phyloP scores from a whole-genome alignment of 2,797 vertebrate genomes.

The Peromyscus attwateri region DNA sequence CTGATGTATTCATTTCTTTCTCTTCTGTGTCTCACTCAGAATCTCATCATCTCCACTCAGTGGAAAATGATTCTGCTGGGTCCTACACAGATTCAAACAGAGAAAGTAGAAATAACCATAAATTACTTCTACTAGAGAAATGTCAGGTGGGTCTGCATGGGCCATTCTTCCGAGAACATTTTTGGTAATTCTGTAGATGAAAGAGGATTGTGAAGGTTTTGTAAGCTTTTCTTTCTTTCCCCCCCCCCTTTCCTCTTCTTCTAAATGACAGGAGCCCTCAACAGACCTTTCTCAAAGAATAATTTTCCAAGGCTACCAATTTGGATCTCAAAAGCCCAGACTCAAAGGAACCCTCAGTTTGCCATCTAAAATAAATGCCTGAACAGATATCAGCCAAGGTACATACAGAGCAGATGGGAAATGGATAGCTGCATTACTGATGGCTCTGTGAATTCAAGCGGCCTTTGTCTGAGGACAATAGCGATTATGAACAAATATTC shows the following conservation, averaged over 20 bases:
- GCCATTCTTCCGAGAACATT: slow-evolving; percentile 66
- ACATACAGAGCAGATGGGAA: slow-evolving; percentile 65
- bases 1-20: slow-evolving; percentile 54
- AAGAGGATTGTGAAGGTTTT: slow-evolving; percentile 77
- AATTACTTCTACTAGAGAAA: slow-evolving; percentile 72
- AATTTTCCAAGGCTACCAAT: slow-evolving; percentile 79
- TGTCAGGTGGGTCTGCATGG: slow-evolving; percentile 44
- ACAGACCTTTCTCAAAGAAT: slow-evolving; percentile 75
- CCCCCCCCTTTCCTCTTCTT: slow-evolving; percentile 60
- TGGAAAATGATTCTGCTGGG: slow-evolving; percentile 64
- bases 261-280: slow-evolving; percentile 74
- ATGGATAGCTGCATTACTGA: slow-evolving; percentile 63
- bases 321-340: slow-evolving; percentile 79
- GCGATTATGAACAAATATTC: slow-evolving; percentile 71
- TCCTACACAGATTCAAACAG: slow-evolving; percentile 67
- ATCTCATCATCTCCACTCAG: slow-evolving; percentile 60
- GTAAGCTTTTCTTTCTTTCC: slow-evolving; percentile 67
- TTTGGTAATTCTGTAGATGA: slow-evolving; percentile 76
- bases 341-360: slow-evolving; percentile 77
- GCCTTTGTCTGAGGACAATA: slow-evolving; percentile 82
- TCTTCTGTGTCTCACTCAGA: slow-evolving; percentile 54
- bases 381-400: slow-evolving; percentile 73
- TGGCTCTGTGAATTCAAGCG: slow-evolving; percentile 69
- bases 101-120: slow-evolving; percentile 74
- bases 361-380: slow-evolving; percentile 77